A percentile compares a stretch with the other conserved stretches of the same genome.
phyloP scores from a whole-genome alignment of 2,888 invertebrate genomes.

The Tineola bisselliella region DNA sequence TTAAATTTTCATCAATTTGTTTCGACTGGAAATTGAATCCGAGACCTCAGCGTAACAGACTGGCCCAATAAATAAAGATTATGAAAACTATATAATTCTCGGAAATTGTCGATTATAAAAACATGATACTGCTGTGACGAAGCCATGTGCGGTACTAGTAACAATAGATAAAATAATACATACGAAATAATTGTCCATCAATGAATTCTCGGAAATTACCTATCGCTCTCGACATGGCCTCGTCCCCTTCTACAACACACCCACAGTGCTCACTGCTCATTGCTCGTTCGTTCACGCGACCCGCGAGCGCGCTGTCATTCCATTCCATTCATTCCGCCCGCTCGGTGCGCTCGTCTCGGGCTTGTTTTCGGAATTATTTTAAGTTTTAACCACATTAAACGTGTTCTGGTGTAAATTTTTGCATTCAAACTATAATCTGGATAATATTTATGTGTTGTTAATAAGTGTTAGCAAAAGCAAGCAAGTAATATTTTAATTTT shows the following conservation, averaged over 20 bases:
- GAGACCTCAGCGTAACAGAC: too few relatives aligned
- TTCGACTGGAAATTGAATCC: too few relatives aligned
- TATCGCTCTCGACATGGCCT: not conserved
- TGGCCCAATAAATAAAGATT: too few relatives aligned
- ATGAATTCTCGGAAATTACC: not conserved
- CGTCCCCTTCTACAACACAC: not conserved
- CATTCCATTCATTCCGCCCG: slow-evolving; percentile 4
- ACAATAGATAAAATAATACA: not conserved
- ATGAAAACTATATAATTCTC: too few relatives aligned
- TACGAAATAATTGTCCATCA: not conserved
- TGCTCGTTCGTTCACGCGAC: not conserved
- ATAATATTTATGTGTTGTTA: not conserved
- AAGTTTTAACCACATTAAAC: not conserved
- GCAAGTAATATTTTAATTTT: not conserved
- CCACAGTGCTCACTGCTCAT: not conserved
- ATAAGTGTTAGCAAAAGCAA: not conserved
- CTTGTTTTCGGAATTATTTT: not conserved
- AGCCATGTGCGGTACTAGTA: not conserved
- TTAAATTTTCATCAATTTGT: too few relatives aligned
- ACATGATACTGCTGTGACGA: not conserved
- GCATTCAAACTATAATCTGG: not conserved
- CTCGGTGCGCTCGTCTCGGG: not conserved
- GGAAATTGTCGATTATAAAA: too few relatives aligned
- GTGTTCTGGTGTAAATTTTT: not conserved
- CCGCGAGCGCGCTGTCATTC: not conserved